These are phyloP conservation scores for Caenorhabditis japonica DNA, from an alignment of 2,888 invertebrate species.

Conservation along the genomic window DNA sequence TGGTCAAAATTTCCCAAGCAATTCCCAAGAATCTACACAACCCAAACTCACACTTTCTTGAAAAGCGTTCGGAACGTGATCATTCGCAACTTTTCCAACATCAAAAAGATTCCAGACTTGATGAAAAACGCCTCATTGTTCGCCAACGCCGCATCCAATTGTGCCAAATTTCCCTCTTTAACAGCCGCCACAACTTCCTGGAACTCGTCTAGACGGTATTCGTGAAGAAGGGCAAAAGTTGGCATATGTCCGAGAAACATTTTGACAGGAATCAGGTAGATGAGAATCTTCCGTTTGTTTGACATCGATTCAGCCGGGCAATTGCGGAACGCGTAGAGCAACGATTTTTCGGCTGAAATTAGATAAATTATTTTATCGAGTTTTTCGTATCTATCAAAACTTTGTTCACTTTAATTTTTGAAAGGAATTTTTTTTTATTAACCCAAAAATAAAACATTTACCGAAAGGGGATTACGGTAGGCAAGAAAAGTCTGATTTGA, in stretches of 20 bases:
- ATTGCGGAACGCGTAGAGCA: conserved; percentile 92
- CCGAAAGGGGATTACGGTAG: too few relatives aligned
- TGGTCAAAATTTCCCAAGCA: too few relatives aligned
- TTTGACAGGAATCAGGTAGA: conserved; percentile 83
- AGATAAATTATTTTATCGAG: neutral
- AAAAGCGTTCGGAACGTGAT: conserved; percentile 95
- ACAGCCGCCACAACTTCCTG: conserved; percentile 81
- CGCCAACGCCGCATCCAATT: conserved; percentile 78
- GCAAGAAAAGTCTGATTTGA: too few relatives aligned
- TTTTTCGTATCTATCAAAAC: too few relatives aligned
- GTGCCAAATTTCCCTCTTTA: conserved; percentile 85
- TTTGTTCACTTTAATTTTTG: too few relatives aligned
- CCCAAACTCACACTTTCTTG: conserved; percentile 84
- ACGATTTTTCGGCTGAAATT: conserved; percentile 87
- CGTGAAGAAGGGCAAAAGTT: conserved; percentile 85
- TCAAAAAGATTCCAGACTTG: conserved; percentile 94
- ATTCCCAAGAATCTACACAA: too few relatives aligned
- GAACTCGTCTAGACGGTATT: conserved; percentile 92
- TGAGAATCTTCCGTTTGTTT: conserved; percentile 92
- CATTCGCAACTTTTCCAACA: conserved; percentile 94
- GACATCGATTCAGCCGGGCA: conserved; percentile 85
- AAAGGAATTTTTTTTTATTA: neutral
- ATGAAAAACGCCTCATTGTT: conserved; percentile 93
- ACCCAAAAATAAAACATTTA: neutral
- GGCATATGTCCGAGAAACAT: conserved; percentile 97